Evolutionary conservation across 2,113 vertebrate genomes (phyloP), one percentile per base, ranked within the genome.

Genomic region (Pelvicachromis taeniatus): DNA sequence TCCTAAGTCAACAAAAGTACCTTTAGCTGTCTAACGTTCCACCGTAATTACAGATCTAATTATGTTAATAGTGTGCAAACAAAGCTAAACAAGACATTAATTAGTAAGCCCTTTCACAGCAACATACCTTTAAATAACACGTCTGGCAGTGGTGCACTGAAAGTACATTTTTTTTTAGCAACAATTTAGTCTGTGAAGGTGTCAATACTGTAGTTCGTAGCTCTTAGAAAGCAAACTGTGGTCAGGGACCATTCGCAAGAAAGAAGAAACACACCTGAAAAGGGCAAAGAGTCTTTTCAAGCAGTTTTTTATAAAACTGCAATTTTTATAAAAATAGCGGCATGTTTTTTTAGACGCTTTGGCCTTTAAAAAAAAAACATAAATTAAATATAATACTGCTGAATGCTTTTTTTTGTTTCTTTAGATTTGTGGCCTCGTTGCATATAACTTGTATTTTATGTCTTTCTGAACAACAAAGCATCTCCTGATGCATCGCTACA

Each of bases 21-120:
- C 65, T 54, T 19, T 55, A 84, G 89, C 78, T 40, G 78, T 35
- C 56, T 88, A 82, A 78, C 52, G 52, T 33, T 65, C 63, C 58
- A 12, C 23, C 58, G 68, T 87, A 85, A 93, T 85, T 84, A 80
- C 65, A 80, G 38, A 88, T 21, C 82, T 81, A 86, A 86, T 90
- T 88, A 84, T 82, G 75, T 58, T 83, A 88, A 87, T 58, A 61
- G 68, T 1, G 42, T 58, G 82, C 83, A 83, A 88, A 91, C 82
- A 86, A 89, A 48, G 50, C 26, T 29, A 77, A 90, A 90, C 73
- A 85, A 90, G 88, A 81, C 75, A 63, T 73, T 61, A 16, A 89
- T 87, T 68, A 54, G 68, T 8, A 38, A 56, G 53, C 31, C 23
- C 38, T 12, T 81, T 59, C 33, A 59, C 13, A 55, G 21, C 19